Evolutionary conservation across 2,113 vertebrate species (phyloP).

Genomic region (human): GRCh38 chr6:82012501-82013000

Average conservation of each 20-base stretch:
- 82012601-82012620: background rate
- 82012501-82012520: conserved; percentile 3
- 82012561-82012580: background rate
- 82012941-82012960: background rate
- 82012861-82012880: background rate
- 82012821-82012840: background rate
- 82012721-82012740: background rate
- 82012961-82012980: background rate
- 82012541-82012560: background rate
- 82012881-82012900: background rate
- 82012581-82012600: background rate
- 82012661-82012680: background rate
- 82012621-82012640: background rate
- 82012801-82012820: background rate
- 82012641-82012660: background rate
- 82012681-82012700: background rate
- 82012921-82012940: background rate
- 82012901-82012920: background rate
- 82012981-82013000: background rate
- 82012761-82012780: background rate
- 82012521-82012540: background rate
- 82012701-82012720: background rate
- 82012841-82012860: background rate
- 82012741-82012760: background rate
- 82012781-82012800: background rate